These are phyloP conservation scores for Drosophila obscura DNA, from an alignment of 1,140 invertebrate species.

Conservation along the genomic window DNA sequence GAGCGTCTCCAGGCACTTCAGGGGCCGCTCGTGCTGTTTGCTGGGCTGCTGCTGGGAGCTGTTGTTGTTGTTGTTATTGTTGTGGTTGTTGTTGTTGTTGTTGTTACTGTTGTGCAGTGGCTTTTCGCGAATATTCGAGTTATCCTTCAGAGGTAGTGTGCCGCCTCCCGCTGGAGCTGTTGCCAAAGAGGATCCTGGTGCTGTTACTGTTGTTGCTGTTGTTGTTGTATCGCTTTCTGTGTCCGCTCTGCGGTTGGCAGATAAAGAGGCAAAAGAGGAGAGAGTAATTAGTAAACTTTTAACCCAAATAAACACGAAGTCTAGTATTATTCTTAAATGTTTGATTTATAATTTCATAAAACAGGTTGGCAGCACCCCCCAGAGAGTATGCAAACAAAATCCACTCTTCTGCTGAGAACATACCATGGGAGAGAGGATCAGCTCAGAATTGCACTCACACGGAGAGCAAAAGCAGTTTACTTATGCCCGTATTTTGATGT, in stretches of 20 bases:
- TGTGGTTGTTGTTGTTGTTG: conserved; percentile 38
- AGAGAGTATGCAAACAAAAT: too few relatives aligned
- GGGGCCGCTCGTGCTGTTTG: conserved; percentile 83
- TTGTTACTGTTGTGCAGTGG: conserved; percentile 32
- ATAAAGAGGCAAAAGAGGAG: neutral
- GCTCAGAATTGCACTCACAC: too few relatives aligned
- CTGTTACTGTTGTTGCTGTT: conserved; percentile 35
- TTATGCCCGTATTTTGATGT: too few relatives aligned
- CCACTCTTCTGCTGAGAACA: too few relatives aligned
- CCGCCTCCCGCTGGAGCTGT: conserved; percentile 29
- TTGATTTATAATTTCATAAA: neutral
- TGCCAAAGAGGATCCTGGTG: conserved; percentile 19
- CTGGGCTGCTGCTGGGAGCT: conserved; percentile 35
- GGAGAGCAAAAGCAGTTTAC: too few relatives aligned
- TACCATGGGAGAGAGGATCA: too few relatives aligned
- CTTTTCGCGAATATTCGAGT: conserved; percentile 74
- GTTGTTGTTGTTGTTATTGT: conserved; percentile 32
- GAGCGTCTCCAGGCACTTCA: conserved; percentile 88
- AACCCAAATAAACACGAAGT: neutral
- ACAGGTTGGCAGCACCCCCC: neutral
- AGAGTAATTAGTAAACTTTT: conserved; percentile 4
- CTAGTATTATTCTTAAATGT: too few relatives aligned
- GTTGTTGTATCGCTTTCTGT: conserved; percentile 65
- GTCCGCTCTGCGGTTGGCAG: conserved; percentile 59
- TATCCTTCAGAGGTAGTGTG: conserved; percentile 73